A percentile compares a stretch with the other conserved stretches of the same genome.
Conservation (phyloP, 2,888 invertebrate genomes). For the Hylaea fasciaria region DNA sequence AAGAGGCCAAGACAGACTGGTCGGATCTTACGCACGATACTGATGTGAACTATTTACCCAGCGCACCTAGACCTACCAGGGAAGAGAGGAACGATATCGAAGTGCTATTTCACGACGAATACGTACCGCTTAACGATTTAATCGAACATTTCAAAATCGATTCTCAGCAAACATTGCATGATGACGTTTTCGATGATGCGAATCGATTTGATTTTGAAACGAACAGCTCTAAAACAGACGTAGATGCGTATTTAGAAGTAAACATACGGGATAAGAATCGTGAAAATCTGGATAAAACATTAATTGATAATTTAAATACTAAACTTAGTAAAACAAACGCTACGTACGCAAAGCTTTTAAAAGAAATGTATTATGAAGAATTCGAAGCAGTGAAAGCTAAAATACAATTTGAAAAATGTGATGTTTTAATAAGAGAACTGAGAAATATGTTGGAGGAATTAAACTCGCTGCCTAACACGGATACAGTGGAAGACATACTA, state of each 20-base stretch:
- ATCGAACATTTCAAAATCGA: slow-evolving; percentile 11
- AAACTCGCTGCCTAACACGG: slow-evolving; percentile 1
- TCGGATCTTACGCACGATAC: slow-evolving; percentile 71
- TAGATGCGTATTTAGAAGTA: slow-evolving; percentile 14
- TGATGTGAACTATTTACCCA: slow-evolving; percentile 67
- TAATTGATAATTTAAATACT: slow-evolving; percentile 4
- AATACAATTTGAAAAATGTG: slow-evolving; percentile 15
- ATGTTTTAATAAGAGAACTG: slow-evolving; percentile 8
- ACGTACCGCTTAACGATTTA: slow-evolving; percentile 47
- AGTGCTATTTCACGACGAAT: slow-evolving; percentile 55
- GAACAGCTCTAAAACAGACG: slow-evolving; percentile 23
- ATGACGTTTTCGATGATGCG: slow-evolving; percentile 8
- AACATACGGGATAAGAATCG: slow-evolving; percentile 27
- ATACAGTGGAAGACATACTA: neutral
- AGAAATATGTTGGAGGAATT: neutral
- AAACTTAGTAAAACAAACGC: neutral
- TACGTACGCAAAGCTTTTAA: no score
- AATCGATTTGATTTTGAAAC: slow-evolving; percentile 1
- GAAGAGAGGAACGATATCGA: slow-evolving; percentile 64
- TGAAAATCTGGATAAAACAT: slow-evolving; percentile 12
- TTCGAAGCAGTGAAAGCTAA: slow-evolving; percentile 2
- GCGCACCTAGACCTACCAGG: slow-evolving; percentile 51
- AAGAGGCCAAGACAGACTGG: slow-evolving; percentile 51
- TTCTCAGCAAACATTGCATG: neutral
- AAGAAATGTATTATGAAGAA: neutral